Base-by-base conservation (phyloP, 1,140 invertebrate genomes). In the Leptonema lineaticorne region DNA sequence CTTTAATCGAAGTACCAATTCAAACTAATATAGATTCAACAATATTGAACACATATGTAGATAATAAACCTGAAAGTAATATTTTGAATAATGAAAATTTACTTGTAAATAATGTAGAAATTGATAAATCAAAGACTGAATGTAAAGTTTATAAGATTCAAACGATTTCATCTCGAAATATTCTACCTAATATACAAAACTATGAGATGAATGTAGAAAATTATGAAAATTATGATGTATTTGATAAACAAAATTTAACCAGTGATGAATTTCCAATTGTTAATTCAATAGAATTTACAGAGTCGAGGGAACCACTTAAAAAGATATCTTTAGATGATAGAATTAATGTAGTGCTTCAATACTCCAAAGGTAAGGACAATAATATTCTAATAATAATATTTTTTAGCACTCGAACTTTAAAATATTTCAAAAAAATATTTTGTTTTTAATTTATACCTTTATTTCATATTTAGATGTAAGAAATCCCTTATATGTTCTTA, bases 271-370 rank as follows among this genome's bases (percentile, higher is more conserved):
- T 22, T 5, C 20, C 11, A 1, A 26, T 20, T 16, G 28, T 33
- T 59, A 33, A 3, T 18, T 18, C n/a, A 6, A 9, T 22, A 18
- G 28, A 59, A 26, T 53, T 28, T 29, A 11, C 2, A 2, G 46
- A 27, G 29, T 8, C 5, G 1, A 64, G 37, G 30, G 2, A 33
- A 14, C 26, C 62, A 16, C 45, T 27, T 1, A 56, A 50, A 29
- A 66, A 69, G 28, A 70, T 73, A 50, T 71, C 69, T n/a, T 58
- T 73, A 9, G 72, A 73, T 46, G 72, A 73, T 27, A 50, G 72
- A 45, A 73, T 73, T 56, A 73, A 69, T 45, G 50, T 73, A 58
- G 72, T 69, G 2, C 28, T 73, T 9, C 63, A 71, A 56, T 65
- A 56, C 53, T 67, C 67, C n/a, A n/a, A n/a, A 9, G 48, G 72